Conservation (phyloP, 2,113 vertebrate genomes). For the Hippocampus barbouri region DNA sequence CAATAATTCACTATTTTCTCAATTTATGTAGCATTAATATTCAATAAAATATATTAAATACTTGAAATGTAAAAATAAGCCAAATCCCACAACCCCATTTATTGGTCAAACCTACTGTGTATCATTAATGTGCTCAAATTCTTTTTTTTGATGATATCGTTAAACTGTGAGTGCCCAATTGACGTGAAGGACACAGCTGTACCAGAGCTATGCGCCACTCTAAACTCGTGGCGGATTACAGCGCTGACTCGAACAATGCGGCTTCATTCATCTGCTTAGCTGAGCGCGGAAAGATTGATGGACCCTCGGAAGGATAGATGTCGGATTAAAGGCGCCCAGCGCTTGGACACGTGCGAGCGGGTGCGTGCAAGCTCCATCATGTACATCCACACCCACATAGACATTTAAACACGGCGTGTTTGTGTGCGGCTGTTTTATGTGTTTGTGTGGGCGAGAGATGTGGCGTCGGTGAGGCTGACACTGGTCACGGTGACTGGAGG, state of each 20-base stretch:
- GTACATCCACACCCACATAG: neutral
- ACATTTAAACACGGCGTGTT: neutral
- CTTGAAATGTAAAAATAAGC: neutral
- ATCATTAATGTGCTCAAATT: neutral
- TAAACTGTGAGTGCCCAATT: conserved; percentile 1
- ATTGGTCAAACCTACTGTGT: neutral
- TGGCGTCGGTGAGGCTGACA: conserved; percentile 1
- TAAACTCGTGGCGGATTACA: conserved; percentile 44
- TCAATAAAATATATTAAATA: too few species aligned
- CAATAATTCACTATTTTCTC: too few species aligned
- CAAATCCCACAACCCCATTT: neutral
- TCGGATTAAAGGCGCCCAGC: conserved; percentile 32
- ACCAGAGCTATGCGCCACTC: conserved; percentile 24
- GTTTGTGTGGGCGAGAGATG: neutral
- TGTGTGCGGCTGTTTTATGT: conserved; percentile 4
- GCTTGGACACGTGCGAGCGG: conserved; percentile 11
- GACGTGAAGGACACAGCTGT: conserved; percentile 16
- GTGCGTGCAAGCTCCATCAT: neutral
- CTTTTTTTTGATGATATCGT: neutral
- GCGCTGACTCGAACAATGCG: conserved; percentile 35
- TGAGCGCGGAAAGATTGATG: conserved; percentile 26
- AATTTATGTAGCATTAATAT: too few species aligned
- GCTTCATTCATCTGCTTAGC: conserved; percentile 51
- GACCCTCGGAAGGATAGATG: conserved; percentile 30
- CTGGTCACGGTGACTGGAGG: conserved; percentile 28